phyloP scores from a whole-genome alignment of 2,797 vertebrate genomes.

The Columba guinea region DNA sequence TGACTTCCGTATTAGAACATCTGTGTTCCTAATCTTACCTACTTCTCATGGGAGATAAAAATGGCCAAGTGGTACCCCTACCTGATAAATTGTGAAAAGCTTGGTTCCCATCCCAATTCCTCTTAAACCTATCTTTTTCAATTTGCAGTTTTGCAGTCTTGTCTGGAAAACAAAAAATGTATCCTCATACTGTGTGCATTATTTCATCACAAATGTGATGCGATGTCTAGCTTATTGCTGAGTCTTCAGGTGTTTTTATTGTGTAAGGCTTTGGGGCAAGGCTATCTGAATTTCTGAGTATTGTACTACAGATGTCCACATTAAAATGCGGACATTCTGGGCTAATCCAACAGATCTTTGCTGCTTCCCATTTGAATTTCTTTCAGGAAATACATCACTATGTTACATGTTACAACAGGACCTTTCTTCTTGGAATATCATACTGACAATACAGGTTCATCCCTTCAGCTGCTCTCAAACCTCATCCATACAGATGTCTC shows the following conservation, averaged over 20 bases:
- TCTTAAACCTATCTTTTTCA: neutral
- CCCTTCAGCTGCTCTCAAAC: neutral
- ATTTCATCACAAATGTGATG: neutral
- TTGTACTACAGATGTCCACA: neutral
- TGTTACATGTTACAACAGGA: neutral
- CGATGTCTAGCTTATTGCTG: neutral
- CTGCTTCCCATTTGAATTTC: neutral
- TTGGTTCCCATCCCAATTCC: neutral
- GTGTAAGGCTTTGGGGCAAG: neutral
- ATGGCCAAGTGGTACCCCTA: neutral
- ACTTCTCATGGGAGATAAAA: neutral
- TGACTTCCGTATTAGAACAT: conserved; percentile 5
- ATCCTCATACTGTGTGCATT: neutral
- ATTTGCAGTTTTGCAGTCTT: neutral
- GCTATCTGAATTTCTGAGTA: neutral
- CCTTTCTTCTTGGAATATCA: neutral
- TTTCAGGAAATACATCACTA: neutral
- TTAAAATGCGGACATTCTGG: neutral
- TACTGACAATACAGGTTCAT: neutral
- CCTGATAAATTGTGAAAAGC: neutral
- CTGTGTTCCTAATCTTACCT: neutral
- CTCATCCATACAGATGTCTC: neutral
- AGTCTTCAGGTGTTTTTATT: neutral
- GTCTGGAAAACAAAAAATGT: neutral
- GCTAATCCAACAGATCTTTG: neutral